Conservation (phyloP, 1,140 invertebrate genomes). For the Panagrolaimus sp. region DNA sequence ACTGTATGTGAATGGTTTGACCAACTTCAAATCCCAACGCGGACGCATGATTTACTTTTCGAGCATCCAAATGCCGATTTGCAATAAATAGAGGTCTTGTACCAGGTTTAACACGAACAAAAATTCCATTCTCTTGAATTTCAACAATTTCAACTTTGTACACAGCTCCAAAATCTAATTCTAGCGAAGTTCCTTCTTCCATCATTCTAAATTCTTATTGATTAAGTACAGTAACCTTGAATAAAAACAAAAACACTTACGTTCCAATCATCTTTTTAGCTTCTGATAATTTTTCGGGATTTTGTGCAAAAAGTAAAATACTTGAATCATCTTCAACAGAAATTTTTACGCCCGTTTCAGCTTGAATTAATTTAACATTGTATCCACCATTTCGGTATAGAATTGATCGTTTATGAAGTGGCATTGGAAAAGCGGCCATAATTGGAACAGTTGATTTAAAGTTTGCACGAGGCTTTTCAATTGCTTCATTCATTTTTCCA, state of each 20-base stretch:
- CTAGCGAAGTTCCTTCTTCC: constrained; percentile 66
- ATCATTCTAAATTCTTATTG: constrained; percentile 45
- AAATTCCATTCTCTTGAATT: constrained; percentile 77
- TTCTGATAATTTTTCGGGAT: constrained; percentile 77
- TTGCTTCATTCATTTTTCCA: constrained; percentile 39
- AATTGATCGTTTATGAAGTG: constrained; percentile 73
- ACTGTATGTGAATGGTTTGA: constrained; percentile 86
- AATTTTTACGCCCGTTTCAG: constrained; percentile 66
- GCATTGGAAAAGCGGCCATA: constrained; percentile 73
- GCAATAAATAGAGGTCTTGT: constrained; percentile 81
- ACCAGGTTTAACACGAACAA: constrained; percentile 77
- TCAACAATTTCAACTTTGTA: constrained; percentile 85
- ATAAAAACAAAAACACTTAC: constrained; percentile 34
- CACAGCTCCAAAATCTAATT: constrained; percentile 85
- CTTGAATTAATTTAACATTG: constrained; percentile 72
- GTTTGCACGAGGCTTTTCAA: constrained; percentile 59
- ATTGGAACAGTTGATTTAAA: constrained; percentile 81
- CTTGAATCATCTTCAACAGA: constrained; percentile 71
- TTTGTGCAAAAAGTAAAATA: constrained; percentile 85
- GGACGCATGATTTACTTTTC: constrained; percentile 80
- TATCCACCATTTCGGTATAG: constrained; percentile 77
- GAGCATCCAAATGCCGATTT: constrained; percentile 82
- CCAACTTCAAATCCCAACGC: constrained; percentile 79
- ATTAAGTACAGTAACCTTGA: constrained; percentile 48
- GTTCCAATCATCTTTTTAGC: constrained; percentile 75